Percentiles rank a stretch among this genome's conserved stretches.
These are phyloP conservation scores for Sycobia sp. DNA, from an alignment of 1,140 invertebrate species.

Conservation along the genomic window DNA sequence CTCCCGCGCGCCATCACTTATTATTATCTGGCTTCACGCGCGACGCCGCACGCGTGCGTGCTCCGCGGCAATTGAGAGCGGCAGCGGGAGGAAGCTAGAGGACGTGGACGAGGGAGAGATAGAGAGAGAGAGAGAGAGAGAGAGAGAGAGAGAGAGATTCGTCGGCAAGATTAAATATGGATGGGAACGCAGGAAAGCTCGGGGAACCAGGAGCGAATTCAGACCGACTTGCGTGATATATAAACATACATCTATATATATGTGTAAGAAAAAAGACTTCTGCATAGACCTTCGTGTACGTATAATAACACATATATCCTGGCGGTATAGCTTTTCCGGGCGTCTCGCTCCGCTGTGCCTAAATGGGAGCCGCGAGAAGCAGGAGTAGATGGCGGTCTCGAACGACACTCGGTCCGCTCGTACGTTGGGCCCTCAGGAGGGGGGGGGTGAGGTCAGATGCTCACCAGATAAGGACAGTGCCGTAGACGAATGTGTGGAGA, in stretches of 20 bases:
- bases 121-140: no score
- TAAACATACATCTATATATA: no score
- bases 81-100: neutral
- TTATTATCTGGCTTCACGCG: no score
- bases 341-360: conserved; percentile 30
- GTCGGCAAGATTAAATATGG: conserved; percentile 44
- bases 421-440: no score
- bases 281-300: no score
- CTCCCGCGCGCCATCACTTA: no score
- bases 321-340: neutral
- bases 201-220: neutral
- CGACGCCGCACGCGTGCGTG: no score
- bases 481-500: conserved; percentile 7
- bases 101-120: neutral
- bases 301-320: no score
- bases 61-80: neutral
- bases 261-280: conserved; percentile 27
- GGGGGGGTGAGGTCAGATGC: neutral
- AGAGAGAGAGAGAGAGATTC: conserved; percentile 22
- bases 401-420: neutral
- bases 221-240: conserved; percentile 23
- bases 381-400: conserved; percentile 7
- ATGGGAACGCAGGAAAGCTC: conserved; percentile 32
- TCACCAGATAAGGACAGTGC: conserved; percentile 9
- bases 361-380: conserved; percentile 37